Percentiles rank a stretch among this genome's conserved stretches.
These are phyloP conservation scores for Cryptomyrus ogoouensis DNA, from an alignment of 2,113 vertebrate genomes.

Conservation along the genomic window DNA sequence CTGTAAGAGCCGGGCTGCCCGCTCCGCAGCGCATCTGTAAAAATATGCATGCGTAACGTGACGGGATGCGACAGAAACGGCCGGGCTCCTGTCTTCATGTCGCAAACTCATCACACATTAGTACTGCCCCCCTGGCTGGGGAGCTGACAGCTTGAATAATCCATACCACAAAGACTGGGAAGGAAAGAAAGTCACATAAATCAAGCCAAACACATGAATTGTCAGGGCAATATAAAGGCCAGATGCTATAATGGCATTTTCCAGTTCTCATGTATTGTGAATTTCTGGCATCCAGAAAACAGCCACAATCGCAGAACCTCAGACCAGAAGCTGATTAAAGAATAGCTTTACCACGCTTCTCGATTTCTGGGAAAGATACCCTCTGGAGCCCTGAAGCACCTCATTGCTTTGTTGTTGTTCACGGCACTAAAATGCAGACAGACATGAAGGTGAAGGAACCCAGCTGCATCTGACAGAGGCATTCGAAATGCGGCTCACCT, in stretches of 20 bases:
- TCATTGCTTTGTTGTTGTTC: not conserved
- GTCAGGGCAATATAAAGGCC: not conserved
- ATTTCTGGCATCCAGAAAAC: not conserved
- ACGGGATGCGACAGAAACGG: not conserved
- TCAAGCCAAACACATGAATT: not conserved
- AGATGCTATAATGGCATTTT: conserved; percentile 10
- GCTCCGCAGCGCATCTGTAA: not conserved
- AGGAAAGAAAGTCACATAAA: not conserved
- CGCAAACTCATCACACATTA: not conserved
- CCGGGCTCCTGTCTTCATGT: not conserved
- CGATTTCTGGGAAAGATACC: not conserved
- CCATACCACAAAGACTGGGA: not conserved
- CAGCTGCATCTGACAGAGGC: not conserved
- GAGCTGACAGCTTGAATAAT: not conserved
- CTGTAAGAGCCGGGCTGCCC: not conserved
- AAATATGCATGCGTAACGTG: not conserved
- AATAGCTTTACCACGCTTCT: not conserved
- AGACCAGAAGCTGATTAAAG: not conserved
- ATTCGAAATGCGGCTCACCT: conserved; percentile 63
- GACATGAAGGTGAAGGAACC: not conserved
- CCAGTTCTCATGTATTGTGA: not conserved
- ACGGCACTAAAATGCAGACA: conserved; percentile 9
- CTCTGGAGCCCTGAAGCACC: not conserved
- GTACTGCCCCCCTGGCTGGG: not conserved
- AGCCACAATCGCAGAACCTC: not conserved